phyloP scores from a whole-genome alignment of 2,113 vertebrate genomes.

The Todiramphus chloris region DNA sequence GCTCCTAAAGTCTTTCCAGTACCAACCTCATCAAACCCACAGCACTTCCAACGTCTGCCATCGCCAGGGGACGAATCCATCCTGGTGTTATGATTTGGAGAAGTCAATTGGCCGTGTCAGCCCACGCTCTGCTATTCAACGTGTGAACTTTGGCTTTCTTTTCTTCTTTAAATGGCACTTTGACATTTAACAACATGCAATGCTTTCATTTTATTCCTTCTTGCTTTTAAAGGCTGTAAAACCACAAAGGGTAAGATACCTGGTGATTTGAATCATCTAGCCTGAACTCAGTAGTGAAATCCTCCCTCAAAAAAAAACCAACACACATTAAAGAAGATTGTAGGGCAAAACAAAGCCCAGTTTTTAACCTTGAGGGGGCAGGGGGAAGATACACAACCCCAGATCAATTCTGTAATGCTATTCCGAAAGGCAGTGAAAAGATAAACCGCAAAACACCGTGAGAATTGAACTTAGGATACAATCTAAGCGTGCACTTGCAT shows the following conservation, averaged over 20 bases:
- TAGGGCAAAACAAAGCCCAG: neutral
- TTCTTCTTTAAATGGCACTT: neutral
- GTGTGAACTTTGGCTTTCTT: neutral
- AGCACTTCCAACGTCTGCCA: neutral
- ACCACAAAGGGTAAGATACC: neutral
- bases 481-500: too few relatives aligned
- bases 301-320: neutral
- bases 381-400: neutral
- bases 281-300: neutral
- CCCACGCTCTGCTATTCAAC: neutral
- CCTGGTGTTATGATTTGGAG: neutral
- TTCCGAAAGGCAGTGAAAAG: neutral
- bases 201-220: neutral
- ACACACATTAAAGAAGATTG: neutral
- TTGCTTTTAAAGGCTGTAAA: neutral
- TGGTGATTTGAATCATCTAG: neutral
- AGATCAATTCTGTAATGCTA: neutral
- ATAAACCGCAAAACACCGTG: neutral
- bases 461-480: neutral
- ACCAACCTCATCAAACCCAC: neutral
- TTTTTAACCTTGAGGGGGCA: neutral
- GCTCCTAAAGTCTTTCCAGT: too few relatives aligned
- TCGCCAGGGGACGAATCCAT: neutral
- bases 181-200: neutral
- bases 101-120: slow-evolving; percentile 8